Percentiles rank a stretch among this genome's conserved stretches.
These are phyloP conservation scores for Maccullochella peelii DNA, from an alignment of 2,113 vertebrate species.

Conservation along the genomic window DNA sequence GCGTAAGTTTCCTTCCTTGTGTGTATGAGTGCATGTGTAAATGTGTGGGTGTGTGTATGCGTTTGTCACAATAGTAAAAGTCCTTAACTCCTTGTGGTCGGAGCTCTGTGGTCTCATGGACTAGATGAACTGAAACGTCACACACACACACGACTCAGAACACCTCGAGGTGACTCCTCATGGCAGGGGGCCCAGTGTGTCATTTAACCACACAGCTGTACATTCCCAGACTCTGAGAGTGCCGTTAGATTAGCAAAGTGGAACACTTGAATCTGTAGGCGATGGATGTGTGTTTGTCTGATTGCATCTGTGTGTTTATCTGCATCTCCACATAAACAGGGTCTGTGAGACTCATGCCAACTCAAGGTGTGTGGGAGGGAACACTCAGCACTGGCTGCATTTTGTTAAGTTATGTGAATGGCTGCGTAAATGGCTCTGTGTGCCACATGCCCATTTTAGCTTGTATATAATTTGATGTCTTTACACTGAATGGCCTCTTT, in stretches of 20 bases:
- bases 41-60: slow-evolving; percentile 49
- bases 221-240: slow-evolving; percentile 80
- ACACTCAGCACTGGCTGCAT: slow-evolving; percentile 44
- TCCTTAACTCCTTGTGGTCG: slow-evolving; percentile 51
- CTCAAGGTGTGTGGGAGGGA: slow-evolving; percentile 65
- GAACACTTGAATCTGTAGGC: slow-evolving; percentile 63
- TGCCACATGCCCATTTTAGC: slow-evolving; percentile 47
- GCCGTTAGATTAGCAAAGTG: slow-evolving; percentile 70
- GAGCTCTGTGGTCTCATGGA: slow-evolving; percentile 53
- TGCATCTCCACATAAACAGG: slow-evolving; percentile 47
- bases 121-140: slow-evolving; percentile 48
- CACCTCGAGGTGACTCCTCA: slow-evolving; percentile 75
- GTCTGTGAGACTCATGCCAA: slow-evolving; percentile 36
- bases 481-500: slow-evolving; percentile 37
- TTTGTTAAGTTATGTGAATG: slow-evolving; percentile 52
- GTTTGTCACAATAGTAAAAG: slow-evolving; percentile 65
- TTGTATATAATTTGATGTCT: slow-evolving; percentile 41
- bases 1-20: slow-evolving; percentile 33
- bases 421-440: slow-evolving; percentile 41
- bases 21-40: slow-evolving; percentile 27
- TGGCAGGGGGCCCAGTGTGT: slow-evolving; percentile 77
- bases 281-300: slow-evolving; percentile 53
- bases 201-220: slow-evolving; percentile 68
- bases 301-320: slow-evolving; percentile 69
- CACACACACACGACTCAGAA: slow-evolving; percentile 39